Base-by-base conservation (phyloP, 2,113 vertebrate genomes). In the Grammomys surdaster region DNA sequence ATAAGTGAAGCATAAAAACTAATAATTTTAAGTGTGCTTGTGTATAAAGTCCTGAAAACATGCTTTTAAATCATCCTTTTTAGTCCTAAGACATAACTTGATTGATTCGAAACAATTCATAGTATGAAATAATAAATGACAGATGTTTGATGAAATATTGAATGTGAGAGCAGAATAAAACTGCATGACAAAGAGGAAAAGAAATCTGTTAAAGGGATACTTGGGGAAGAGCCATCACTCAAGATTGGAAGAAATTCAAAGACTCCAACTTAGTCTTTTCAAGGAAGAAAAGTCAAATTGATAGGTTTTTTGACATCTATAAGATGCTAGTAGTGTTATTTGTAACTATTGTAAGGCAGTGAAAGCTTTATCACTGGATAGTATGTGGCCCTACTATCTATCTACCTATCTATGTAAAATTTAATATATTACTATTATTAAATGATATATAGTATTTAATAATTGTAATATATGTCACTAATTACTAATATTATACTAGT, bases 161-260 rank as follows among this genome's bases (percentile, higher is more conserved):
- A 88, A 72, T 84, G 4, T 77, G 76, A 92, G 43, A 70, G 19
- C 31, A 82, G 31, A 88, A 73, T 82, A 84, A 78, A 88, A 84
- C 43, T 90, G 10, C 60, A 72, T 89, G 70, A 40, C 22, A 51
- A 36, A 13, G 36, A 48, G 12, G 17, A 28, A 20, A 63, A 3
- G 28, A 63, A 69, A 22, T 17, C 31, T 65, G 33, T 12, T 40
- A 51, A 94, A 40, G 20, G 28, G 26, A 82, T 43, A 26, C 20
- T 2, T 22, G 17, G 1, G 3, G 60, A 46, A 54, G 13, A 58
- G 5, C 11, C 58, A 12, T 33, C 36, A 31, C 14, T 65, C 51
- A 75, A 58, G 54, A 51, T 2, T 33, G 33, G 40, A 78, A 70
- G 9, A 69, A 31, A 33, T 65, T 56, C 70, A 87, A 36, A 54